Evolutionary conservation across 2,888 invertebrate genomes (phyloP).

Genomic region (Mythimna albipuncta): DNA sequence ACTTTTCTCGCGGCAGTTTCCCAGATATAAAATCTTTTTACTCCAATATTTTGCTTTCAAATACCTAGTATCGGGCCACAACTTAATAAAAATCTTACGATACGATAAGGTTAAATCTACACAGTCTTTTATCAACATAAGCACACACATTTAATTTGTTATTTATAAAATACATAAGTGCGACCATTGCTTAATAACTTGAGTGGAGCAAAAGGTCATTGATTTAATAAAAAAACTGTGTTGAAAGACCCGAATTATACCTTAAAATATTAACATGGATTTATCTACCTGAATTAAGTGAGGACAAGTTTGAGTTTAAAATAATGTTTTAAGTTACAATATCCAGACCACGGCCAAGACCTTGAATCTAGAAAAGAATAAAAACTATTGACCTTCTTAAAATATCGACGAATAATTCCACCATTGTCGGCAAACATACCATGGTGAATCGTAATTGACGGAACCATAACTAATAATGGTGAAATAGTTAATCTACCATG

Average conservation of each 20-base stretch:
- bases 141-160: slow-evolving; percentile 28
- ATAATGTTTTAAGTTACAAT: slow-evolving; percentile 8
- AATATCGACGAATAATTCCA: neutral
- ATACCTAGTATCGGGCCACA: neutral
- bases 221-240: slow-evolving; percentile 31
- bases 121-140: slow-evolving; percentile 25
- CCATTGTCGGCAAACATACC: neutral
- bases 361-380: slow-evolving; percentile 3
- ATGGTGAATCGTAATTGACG: slow-evolving; percentile 6
- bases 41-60: neutral
- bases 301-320: slow-evolving; percentile 3
- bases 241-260: slow-evolving; percentile 26
- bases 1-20: neutral
- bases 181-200: slow-evolving; percentile 39
- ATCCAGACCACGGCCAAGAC: slow-evolving; percentile 2
- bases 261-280: slow-evolving; percentile 1
- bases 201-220: slow-evolving; percentile 54
- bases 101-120: slow-evolving; percentile 40
- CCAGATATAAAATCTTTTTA: neutral
- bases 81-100: slow-evolving; percentile 11
- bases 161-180: slow-evolving; percentile 23
- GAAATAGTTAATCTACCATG: neutral
- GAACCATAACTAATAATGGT: neutral
- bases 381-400: neutral
- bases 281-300: slow-evolving; percentile 29